Evolutionary conservation across 1,140 invertebrate species (phyloP).

Genomic region (Habropoda laboriosa): DNA sequence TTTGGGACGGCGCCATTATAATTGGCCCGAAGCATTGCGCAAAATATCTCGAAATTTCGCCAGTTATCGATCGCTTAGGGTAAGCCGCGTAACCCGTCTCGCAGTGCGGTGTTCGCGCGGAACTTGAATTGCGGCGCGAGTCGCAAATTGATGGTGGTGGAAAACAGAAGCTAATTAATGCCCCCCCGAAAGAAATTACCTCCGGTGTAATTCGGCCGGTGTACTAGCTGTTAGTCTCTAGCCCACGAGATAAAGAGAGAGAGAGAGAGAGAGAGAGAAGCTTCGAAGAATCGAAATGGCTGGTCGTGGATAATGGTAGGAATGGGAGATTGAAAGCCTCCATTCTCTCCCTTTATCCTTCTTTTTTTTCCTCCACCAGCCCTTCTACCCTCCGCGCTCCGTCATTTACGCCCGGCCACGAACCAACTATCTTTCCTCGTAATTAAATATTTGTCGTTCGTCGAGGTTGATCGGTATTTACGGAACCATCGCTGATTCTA

Average conservation of each 20-base stretch:
- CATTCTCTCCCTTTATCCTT: conserved; percentile 55
- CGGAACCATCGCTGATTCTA: not conserved
- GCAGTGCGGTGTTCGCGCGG: not conserved
- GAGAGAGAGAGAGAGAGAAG: conserved; percentile 16
- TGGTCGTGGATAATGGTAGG: conserved; percentile 51
- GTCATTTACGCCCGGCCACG: not conserved
- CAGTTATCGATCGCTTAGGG: not conserved
- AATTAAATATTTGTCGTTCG: conserved; percentile 44
- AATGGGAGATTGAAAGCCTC: conserved; percentile 59
- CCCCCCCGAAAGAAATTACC: conserved; percentile 72
- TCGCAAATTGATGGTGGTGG: conserved; percentile 66
- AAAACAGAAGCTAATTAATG: conserved; percentile 77
- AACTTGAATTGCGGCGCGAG: conserved; percentile 29
- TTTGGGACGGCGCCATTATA: not conserved
- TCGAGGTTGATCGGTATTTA: conserved; percentile 8
- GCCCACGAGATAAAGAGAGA: no score
- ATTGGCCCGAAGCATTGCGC: not conserved
- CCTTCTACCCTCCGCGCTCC: not conserved
- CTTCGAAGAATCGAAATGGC: conserved; percentile 57
- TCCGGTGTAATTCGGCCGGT: conserved; percentile 68
- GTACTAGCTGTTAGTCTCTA: conserved; percentile 26
- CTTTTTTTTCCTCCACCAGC: not conserved
- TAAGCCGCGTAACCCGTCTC: not conserved
- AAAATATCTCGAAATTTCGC: conserved; percentile 6
- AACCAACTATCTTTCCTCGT: conserved; percentile 16